Base-by-base conservation (phyloP, 2,113 vertebrate species). In the Hirundichthys speculiger region DNA sequence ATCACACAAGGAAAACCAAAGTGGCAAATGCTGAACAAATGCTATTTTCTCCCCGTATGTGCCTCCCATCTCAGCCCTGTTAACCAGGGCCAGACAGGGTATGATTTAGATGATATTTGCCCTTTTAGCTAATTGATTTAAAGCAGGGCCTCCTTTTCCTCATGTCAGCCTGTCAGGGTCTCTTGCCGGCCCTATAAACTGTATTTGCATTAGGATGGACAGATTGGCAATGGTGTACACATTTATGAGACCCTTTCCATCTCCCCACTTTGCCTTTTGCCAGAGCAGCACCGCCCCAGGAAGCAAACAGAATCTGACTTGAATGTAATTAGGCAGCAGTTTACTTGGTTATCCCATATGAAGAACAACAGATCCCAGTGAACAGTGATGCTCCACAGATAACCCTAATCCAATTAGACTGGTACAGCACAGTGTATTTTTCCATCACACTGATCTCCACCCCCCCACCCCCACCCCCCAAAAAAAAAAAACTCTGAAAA, bases 101-200 rank as follows among this genome's bases (percentile, higher is more conserved):
- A 77, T 88, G 82, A 90, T 90, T 90, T 90, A 90, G 76, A 81
- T 82, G 67, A 82, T 85, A 85, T 90, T 82, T 91, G 81, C 88
- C 83, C 89, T 93, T 73, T 91, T 90, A 87, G 88, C 86, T 92
- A 92, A 93, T 92, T 93, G 80, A 83, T 85, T 90, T 91, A 91
- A 34, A 73, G 55, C 74, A 51, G 51, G 77, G 61, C 67, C 87
- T 80, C 81, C 67, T 80, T 83, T 51, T 80, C 72, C 84, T 62
- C 75, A 81, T 85, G 86, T 84, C 75, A 83, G 83, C n/a, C 82
- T 89, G 86, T 85, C 83, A 87, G 82, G 68, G 76, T 51, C 55
- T 73, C 76, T 79, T 47, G 39, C 78, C 80, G 76, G 80, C 73
- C 76, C 77, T 38, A 63, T 77, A 90, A 90, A 90, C 85, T 69